Evolutionary conservation across 2,797 vertebrate genomes (phyloP).

Genomic region (Champsocephalus gunnari): DNA sequence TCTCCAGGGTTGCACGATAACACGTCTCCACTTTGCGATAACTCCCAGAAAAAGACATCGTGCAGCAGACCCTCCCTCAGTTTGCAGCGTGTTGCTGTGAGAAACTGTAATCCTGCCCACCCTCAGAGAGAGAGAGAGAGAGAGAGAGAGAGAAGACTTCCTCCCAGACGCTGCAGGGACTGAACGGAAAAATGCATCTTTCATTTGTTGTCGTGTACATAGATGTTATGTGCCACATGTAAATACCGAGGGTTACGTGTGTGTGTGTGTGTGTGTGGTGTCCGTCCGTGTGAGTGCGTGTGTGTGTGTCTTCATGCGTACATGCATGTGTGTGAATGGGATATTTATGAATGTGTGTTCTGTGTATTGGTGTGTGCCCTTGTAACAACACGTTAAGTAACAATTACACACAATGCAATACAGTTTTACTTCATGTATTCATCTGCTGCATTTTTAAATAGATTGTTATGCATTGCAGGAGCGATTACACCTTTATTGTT

Average conservation of each 20-base stretch:
- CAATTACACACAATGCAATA: too few species aligned
- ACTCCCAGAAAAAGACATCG: too few species aligned
- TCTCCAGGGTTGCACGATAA: too few species aligned
- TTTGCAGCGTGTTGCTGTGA: slow-evolving; percentile 53
- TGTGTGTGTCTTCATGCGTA: not conserved
- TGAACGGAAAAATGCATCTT: slow-evolving; percentile 66
- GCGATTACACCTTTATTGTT: too few species aligned
- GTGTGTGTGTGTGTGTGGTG: slow-evolving; percentile 49
- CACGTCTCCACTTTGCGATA: too few species aligned
- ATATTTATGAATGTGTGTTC: slow-evolving; percentile 77
- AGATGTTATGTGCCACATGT: slow-evolving; percentile 71
- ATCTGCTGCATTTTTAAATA: too few species aligned
- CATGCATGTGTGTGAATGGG: slow-evolving; percentile 67
- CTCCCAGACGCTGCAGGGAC: slow-evolving; percentile 78
- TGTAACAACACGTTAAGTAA: too few species aligned
- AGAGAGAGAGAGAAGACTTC: slow-evolving; percentile 8
- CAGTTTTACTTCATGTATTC: too few species aligned
- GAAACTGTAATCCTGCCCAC: slow-evolving; percentile 49
- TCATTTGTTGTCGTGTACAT: slow-evolving; percentile 63
- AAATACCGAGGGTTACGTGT: slow-evolving; percentile 63
- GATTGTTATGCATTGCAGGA: too few species aligned
- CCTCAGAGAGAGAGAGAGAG: slow-evolving; percentile 32
- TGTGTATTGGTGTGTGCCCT: slow-evolving; percentile 44
- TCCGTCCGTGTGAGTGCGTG: too few species aligned
- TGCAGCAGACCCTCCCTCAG: slow-evolving; percentile 20